Conservation (phyloP, 2,113 vertebrate genomes). For the Mus spicilegus region DNA sequence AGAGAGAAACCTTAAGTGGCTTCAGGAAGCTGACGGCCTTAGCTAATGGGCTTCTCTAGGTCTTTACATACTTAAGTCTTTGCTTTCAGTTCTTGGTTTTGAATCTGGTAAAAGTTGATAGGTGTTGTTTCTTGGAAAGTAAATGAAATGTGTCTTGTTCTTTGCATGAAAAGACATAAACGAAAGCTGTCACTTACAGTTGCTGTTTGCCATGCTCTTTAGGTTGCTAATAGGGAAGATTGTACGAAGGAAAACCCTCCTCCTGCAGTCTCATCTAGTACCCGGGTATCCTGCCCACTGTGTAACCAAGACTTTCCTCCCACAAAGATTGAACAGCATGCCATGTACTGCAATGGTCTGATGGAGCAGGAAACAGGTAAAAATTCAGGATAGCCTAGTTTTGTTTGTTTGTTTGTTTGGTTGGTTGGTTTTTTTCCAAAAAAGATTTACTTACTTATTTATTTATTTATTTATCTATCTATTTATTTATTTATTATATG, state of each 20-base stretch:
- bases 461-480: too few relatives aligned
- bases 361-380: slow-evolving; percentile 67
- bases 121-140: slow-evolving; percentile 53
- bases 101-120: slow-evolving; percentile 54
- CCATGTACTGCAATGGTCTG: slow-evolving; percentile 92
- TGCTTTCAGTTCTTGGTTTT: slow-evolving; percentile 23
- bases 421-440: too few relatives aligned
- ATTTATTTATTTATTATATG: too few relatives aligned
- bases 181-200: slow-evolving; percentile 15
- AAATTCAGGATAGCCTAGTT: slow-evolving; percentile 74
- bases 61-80: slow-evolving; percentile 49
- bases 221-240: slow-evolving; percentile 83
- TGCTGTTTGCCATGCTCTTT: slow-evolving; percentile 67
- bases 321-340: slow-evolving; percentile 91
- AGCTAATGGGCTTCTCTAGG: background rate
- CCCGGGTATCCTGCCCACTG: slow-evolving; percentile 89
- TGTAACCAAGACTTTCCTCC: slow-evolving; percentile 90
- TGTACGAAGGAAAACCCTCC: slow-evolving; percentile 60
- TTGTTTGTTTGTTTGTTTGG: too few relatives aligned
- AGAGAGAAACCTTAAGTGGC: background rate
- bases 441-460: too few relatives aligned
- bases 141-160: slow-evolving; percentile 49
- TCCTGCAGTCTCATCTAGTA: slow-evolving; percentile 59
- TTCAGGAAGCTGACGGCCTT: slow-evolving; percentile 47
- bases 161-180: slow-evolving; percentile 52